Evolutionary conservation across 2,113 vertebrate species (phyloP).

Genomic region (Mandrillus leucophaeus): DNA sequence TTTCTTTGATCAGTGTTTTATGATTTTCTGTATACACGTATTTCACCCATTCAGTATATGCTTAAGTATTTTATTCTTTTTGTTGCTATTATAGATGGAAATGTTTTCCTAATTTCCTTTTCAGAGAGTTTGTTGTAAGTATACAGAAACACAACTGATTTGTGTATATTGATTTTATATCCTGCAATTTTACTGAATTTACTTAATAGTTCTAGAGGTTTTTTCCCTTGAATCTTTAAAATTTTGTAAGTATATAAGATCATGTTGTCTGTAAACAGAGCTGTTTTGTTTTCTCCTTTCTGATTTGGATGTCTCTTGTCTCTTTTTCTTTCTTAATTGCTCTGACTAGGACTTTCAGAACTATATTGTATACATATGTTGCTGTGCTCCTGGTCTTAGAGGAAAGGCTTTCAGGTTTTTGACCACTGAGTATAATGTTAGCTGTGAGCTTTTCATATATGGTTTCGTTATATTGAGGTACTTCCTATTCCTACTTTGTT

Average conservation of each 20-base stretch:
- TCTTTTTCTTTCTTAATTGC: neutral
- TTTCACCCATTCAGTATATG: neutral
- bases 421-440: neutral
- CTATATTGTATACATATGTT: neutral
- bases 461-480: neutral
- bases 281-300: conserved; percentile 15
- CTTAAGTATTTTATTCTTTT: neutral
- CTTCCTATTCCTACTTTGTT: neutral
- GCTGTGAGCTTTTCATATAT: neutral
- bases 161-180: neutral
- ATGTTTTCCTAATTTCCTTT: neutral
- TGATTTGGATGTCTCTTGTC: conserved; percentile 6
- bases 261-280: neutral
- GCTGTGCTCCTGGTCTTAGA: neutral
- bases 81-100: neutral
- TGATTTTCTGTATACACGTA: neutral
- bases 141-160: neutral
- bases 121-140: neutral
- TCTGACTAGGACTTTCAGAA: neutral
- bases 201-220: neutral
- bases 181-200: neutral
- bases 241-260: neutral
- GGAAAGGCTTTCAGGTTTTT: neutral
- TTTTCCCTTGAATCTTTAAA: neutral
- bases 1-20: neutral